Base-by-base conservation (phyloP, 2,888 invertebrate genomes). In the Carpatolechia fugitivella region DNA sequence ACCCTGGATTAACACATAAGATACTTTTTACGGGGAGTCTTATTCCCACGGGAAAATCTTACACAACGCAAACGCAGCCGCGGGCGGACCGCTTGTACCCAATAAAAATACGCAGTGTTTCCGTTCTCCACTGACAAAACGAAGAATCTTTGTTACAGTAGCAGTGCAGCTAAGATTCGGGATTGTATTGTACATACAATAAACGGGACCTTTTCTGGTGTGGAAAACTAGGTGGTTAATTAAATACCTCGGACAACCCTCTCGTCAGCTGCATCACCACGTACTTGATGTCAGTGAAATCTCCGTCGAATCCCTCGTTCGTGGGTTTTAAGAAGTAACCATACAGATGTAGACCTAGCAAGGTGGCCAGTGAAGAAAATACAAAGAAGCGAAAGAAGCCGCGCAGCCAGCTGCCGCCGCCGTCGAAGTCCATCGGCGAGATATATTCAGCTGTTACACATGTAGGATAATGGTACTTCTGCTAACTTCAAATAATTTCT, bases 291-390 rank as follows among this genome's bases (percentile, higher is more conserved):
- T 87, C 84, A 0, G 78, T 72, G 60, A 88, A 76, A 52, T 81
- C 79, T 7, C 78, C 80, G 1, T 82, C 81, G 13, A 82, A 56
- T 0, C 65, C 59, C 10, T 78, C 80, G 24, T 69, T 44, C 20
- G 69, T 46, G 1, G 76, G 69, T 0, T 74, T 79, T 76, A 76
- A 78, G 54, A 83, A 61, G 58, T 84, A 81, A 0, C 78, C 66
- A 60, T 86, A 86, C 4, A 76, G 61, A 30, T 90, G 87, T n/a
- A 87, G 60, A 7, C 78, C 83, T n/a, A 88, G 64, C 47, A 89
- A 64, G 44, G 81, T 13, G 2, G 78, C 64, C 36, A 89, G 61
- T 0, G 80, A 66, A 11, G 74, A 64, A 50, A 80, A 85, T 11
- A 89, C 85, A 58, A 88, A 86, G n/a, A 73, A 68, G 47, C 78